Base-by-base conservation (phyloP, 2,797 vertebrate genomes). In the Lycodopsis pacificus region DNA sequence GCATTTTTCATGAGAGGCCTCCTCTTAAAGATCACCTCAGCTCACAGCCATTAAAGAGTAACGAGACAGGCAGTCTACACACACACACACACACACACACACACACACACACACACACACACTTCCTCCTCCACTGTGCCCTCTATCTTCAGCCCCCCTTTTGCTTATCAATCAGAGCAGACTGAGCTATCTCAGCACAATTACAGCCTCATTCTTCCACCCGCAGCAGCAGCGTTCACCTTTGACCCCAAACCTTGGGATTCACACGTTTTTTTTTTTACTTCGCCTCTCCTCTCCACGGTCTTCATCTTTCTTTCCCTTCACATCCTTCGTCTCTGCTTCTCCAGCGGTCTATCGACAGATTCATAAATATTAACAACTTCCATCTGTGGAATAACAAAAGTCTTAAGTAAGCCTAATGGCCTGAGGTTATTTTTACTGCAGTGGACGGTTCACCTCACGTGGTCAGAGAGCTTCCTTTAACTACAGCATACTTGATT, bases 1-100 rank as follows among this genome's bases (percentile, higher is more conserved):
- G 86, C 86, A 94, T 94, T 91, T 94, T 95, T 95, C 86, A 95
- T 91, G 86, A 83, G 77, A 78, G 82, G 69, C 71, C 73, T 81
- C 80, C 80, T 77, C 76, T 86, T 82, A 81, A 89, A 82, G 83
- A 89, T 79, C 63, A 51, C 48, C 72, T 82, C 82, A 38, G 76
- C 71, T 46, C 73, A 11, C 70, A 62, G 85, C 89, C 89, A 92
- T 93, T 92, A 92, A 89, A 92, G 76, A 77, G 83, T 86, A 87
- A 91, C 54, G 58, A 82, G 56, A 70, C 73, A 36, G 48, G 61
- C 75, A 73, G 32, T 34, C 32, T 7, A 7, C 65, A 74, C 25
- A 36, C 32, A 30, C 34, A 34, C 62, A 57, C 73, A 48, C 67
- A 77, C 72, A 73, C 25, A 27, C 27, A 27, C 27, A 27, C 27